phyloP scores from a whole-genome alignment of 2,888 invertebrate species.

The Pecten maximus region DNA sequence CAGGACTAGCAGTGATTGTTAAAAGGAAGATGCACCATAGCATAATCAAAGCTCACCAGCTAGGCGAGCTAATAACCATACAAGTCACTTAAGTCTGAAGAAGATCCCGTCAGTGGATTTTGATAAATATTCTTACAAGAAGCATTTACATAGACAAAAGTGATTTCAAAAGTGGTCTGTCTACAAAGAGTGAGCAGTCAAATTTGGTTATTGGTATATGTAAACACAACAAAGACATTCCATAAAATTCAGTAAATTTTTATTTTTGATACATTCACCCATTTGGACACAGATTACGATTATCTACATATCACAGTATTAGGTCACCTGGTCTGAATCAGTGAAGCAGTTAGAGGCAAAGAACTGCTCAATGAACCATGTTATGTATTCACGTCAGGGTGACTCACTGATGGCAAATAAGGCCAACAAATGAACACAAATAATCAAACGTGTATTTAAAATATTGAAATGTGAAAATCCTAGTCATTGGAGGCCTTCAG shows the following conservation, averaged over 20 bases:
- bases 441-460: background rate
- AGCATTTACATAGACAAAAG: no score
- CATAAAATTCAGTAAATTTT: background rate
- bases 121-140: background rate
- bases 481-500: background rate
- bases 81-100: no score
- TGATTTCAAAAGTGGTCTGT: background rate
- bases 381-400: background rate
- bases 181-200: no score
- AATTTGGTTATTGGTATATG: no score
- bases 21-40: no score
- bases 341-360: background rate
- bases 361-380: background rate
- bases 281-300: constrained; percentile 8
- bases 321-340: background rate
- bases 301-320: constrained; percentile 8
- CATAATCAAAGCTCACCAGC: no score
- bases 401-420: background rate
- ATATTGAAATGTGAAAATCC: background rate
- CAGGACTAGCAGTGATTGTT: no score
- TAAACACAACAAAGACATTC: background rate
- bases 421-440: constrained; percentile 7
- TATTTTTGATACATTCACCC: background rate
- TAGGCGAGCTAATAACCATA: no score
- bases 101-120: background rate